phyloP scores from a whole-genome alignment of 2,797 vertebrate species.

The Sparidentex hasta region DNA sequence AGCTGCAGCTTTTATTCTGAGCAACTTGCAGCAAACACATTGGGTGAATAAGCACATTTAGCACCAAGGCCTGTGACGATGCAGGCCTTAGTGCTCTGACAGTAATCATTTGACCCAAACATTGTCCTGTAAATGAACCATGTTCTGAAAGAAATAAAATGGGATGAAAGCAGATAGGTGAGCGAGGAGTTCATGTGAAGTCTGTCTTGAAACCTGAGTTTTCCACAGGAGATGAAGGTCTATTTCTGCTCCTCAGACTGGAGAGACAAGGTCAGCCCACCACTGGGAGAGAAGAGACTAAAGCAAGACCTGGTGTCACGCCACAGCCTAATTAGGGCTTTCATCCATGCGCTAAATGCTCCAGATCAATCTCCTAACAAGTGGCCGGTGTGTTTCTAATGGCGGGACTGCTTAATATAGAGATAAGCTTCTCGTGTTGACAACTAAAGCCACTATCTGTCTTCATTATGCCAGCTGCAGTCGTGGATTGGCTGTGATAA shows the following conservation, averaged over 20 bases:
- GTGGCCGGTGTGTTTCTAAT: slow-evolving; percentile 47
- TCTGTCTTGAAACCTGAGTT: slow-evolving; percentile 26
- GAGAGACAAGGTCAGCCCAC: slow-evolving; percentile 35
- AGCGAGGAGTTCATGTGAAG: background rate
- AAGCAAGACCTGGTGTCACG: slow-evolving; percentile 44
- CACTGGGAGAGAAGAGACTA: background rate
- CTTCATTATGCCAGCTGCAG: slow-evolving; percentile 68
- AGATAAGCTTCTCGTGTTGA: slow-evolving; percentile 56
- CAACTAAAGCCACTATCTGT: slow-evolving; percentile 61
- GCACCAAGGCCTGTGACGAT: background rate
- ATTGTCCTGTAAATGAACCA: background rate
- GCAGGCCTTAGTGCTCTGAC: background rate
- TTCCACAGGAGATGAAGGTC: slow-evolving; percentile 13
- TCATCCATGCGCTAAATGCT: slow-evolving; percentile 49
- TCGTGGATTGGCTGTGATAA: slow-evolving; percentile 66
- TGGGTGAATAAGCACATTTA: background rate
- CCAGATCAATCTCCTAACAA: slow-evolving; percentile 59
- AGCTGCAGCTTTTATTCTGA: background rate
- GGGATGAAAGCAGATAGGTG: background rate
- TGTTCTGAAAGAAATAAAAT: background rate
- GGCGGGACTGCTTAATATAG: slow-evolving; percentile 62
- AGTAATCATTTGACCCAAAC: slow-evolving; percentile 5
- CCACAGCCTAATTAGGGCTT: slow-evolving; percentile 50
- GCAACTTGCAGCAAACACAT: background rate
- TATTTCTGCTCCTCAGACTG: slow-evolving; percentile 20